Evolutionary conservation across 2,888 invertebrate genomes (phyloP).

Genomic region (Brachylomia viminalis): DNA sequence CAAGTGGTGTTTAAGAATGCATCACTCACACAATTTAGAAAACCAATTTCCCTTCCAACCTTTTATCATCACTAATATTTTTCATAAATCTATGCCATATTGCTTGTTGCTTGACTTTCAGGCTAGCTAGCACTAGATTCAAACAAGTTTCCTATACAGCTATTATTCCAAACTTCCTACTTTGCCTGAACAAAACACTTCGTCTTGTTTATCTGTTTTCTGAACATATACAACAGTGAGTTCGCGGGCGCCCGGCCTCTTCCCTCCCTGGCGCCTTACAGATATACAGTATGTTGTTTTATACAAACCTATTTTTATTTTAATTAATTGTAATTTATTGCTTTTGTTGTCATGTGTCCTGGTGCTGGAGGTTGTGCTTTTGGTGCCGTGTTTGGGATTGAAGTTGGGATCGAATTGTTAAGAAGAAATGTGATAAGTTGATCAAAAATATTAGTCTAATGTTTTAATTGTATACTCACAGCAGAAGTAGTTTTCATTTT

Average conservation of each 20-base stretch:
- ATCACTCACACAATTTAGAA: background rate
- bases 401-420: no score
- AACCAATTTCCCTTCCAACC: no score
- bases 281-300: conserved; percentile 81
- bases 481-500: fast-evolving
- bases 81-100: no score
- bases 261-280: conserved; percentile 87
- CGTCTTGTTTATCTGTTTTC: conserved; percentile 70
- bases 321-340: conserved; percentile 74
- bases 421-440: background rate
- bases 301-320: conserved; percentile 65
- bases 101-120: no score
- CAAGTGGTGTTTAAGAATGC: background rate
- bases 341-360: conserved; percentile 43
- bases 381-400: background rate
- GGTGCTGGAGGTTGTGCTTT: background rate
- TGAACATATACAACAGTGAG: conserved; percentile 72
- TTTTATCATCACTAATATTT: no score
- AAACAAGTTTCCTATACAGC: background rate
- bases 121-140: background rate
- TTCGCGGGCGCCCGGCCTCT: conserved; percentile 87
- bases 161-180: background rate
- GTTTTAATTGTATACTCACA: background rate
- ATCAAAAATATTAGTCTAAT: background rate
- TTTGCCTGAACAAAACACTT: conserved; percentile 24